These are phyloP conservation scores for Belgica antarctica DNA, from an alignment of 2,888 invertebrate genomes.

Conservation along the genomic window DNA sequence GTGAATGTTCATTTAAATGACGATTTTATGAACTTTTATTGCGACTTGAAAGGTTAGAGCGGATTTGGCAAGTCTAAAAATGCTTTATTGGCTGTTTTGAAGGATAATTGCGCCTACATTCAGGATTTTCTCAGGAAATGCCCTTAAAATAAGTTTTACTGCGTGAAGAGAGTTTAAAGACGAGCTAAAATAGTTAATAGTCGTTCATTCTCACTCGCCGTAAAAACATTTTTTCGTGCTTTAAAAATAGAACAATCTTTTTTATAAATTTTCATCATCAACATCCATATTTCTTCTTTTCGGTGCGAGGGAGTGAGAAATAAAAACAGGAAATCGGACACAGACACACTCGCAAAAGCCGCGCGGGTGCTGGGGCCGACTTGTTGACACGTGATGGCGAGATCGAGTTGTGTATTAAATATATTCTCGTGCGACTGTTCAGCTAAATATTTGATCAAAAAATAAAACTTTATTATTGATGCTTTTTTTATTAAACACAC, in stretches of 20 bases:
- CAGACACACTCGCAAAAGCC: not conserved
- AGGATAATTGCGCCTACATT: no score
- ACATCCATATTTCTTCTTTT: not conserved
- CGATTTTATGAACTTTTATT: not conserved
- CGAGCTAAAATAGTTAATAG: slow-evolving; percentile 32
- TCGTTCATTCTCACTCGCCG: slow-evolving; percentile 29
- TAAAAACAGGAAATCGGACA: slow-evolving; percentile 29
- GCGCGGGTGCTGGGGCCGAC: not conserved
- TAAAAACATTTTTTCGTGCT: not conserved
- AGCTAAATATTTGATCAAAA: slow-evolving; percentile 25
- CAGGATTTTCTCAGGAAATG: no score
- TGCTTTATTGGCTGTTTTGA: no score
- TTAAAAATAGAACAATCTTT: slow-evolving; percentile 31
- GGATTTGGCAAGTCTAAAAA: no score
- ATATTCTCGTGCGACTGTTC: slow-evolving; percentile 23
- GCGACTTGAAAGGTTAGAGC: no score
- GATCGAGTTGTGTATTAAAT: slow-evolving; percentile 1
- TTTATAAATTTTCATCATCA: slow-evolving; percentile 10
- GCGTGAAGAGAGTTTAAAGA: not conserved
- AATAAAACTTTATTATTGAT: slow-evolving; percentile 22
- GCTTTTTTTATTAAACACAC: slow-evolving; percentile 2
- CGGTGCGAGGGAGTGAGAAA: not conserved
- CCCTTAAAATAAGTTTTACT: not conserved
- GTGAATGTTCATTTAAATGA: slow-evolving; percentile 20
- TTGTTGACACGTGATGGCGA: slow-evolving; percentile 3